Percentiles rank a stretch among this genome's conserved stretches.
These are phyloP conservation scores for Muntiacus muntjak DNA, from an alignment of 2,113 vertebrate species.

Conservation along the genomic window DNA sequence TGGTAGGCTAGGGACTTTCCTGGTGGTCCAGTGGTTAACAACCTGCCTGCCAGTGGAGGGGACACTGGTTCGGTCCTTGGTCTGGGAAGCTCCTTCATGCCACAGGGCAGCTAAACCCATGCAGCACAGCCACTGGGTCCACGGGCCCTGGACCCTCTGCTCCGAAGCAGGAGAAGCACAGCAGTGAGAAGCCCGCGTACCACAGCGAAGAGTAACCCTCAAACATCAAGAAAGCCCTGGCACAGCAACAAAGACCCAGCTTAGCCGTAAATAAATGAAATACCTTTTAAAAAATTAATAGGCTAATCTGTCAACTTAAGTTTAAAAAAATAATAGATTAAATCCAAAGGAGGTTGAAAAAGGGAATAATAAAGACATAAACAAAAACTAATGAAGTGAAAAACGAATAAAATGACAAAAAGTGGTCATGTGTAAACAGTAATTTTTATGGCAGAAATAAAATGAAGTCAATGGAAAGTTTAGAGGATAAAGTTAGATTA, in stretches of 20 bases:
- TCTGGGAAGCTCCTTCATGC: neutral
- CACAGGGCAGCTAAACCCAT: neutral
- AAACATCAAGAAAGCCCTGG: neutral
- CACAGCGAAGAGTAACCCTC: neutral
- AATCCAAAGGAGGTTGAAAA: neutral
- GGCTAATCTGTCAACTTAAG: neutral
- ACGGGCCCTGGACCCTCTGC: rapidly evolving
- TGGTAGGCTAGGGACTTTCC: neutral
- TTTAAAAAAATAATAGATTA: neutral
- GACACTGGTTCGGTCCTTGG: neutral
- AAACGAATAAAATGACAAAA: neutral
- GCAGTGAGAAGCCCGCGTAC: neutral
- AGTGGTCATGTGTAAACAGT: neutral
- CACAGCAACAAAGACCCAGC: neutral
- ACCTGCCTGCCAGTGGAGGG: neutral
- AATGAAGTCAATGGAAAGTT: neutral
- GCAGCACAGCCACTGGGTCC: neutral
- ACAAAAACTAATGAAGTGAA: neutral
- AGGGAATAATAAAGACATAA: neutral
- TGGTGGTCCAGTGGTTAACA: neutral
- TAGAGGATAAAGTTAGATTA: neutral
- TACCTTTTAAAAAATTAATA: neutral
- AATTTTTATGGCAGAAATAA: neutral
- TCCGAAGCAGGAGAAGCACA: neutral
- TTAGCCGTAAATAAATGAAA: rapidly evolving